A percentile compares a stretch with the other conserved stretches of the same genome.
Evolutionary conservation across 2,113 vertebrate species (phyloP).

Genomic region (Elanoides forficatus): DNA sequence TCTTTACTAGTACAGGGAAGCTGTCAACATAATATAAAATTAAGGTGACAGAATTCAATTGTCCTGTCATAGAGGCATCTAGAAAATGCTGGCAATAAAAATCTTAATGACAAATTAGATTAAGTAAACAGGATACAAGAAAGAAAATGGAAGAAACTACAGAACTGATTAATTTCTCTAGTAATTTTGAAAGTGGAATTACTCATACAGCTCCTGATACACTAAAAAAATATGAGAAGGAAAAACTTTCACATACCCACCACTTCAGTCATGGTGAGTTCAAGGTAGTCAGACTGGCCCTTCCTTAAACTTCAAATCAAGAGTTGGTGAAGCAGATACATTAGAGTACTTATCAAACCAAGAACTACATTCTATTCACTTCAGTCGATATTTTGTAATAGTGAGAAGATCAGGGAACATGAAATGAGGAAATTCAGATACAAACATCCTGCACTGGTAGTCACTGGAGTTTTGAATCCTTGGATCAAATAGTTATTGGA

Average conservation of each 20-base stretch:
- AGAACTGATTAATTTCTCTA: neutral
- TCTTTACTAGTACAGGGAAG: neutral
- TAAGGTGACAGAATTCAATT: slow-evolving; percentile 1
- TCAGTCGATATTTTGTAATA: neutral
- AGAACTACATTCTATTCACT: neutral
- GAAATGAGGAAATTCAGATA: neutral
- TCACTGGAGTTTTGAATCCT: neutral
- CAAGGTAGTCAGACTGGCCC: neutral
- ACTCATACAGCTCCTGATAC: neutral
- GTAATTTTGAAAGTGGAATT: neutral
- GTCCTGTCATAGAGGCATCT: neutral
- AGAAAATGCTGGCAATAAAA: neutral
- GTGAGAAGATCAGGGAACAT: neutral
- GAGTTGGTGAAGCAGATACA: neutral
- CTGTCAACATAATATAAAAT: neutral
- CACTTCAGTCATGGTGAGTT: neutral
- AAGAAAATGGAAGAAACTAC: neutral
- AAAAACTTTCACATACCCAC: neutral
- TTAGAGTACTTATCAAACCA: neutral
- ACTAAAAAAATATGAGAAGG: neutral
- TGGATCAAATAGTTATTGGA: neutral
- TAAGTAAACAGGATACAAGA: neutral
- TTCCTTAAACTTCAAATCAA: neutral
- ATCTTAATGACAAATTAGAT: neutral
- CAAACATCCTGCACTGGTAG: neutral